phyloP scores from a whole-genome alignment of 1,140 invertebrate species.

The Contarinia nasturtii region DNA sequence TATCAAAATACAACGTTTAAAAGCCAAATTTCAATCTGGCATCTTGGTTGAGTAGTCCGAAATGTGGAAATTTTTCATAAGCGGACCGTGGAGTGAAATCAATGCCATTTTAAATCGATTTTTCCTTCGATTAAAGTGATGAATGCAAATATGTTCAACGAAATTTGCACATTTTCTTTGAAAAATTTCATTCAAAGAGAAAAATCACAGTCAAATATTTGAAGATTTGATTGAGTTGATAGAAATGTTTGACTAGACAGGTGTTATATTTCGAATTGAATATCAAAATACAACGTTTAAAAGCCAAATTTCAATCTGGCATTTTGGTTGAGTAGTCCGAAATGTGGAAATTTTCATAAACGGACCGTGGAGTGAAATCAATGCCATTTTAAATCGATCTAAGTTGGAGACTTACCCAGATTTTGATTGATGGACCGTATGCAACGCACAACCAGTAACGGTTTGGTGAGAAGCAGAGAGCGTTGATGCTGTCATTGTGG shows the following conservation, averaged over 20 bases:
- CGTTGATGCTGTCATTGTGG: constrained; percentile 96
- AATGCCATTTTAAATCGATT: not conserved
- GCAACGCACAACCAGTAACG: constrained; percentile 99
- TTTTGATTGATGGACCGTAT: constrained; percentile 96
- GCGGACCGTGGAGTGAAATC: not conserved
- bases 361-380: not conserved
- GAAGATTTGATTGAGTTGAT: not conserved
- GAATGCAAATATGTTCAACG: not conserved
- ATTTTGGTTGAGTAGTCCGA: not conserved
- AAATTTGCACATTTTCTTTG: no score
- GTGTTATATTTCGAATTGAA: not conserved
- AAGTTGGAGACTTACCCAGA: constrained; percentile 53
- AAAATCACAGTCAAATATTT: not conserved
- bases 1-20: constrained; percentile 1
- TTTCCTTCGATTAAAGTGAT: no score
- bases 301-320: constrained; percentile 1
- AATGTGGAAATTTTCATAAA: not conserved
- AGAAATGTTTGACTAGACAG: not conserved
- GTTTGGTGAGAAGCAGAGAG: constrained; percentile 97
- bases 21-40: constrained; percentile 1
- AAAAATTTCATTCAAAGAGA: not conserved
- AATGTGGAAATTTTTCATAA: not conserved
- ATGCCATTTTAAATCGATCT: not conserved
- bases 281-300: constrained; percentile 1
- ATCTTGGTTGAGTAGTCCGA: not conserved